A percentile compares a stretch with the other conserved stretches of the same genome.
Evolutionary conservation across 2,113 vertebrate species (phyloP).

Genomic region (Erythrolamprus reginae): DNA sequence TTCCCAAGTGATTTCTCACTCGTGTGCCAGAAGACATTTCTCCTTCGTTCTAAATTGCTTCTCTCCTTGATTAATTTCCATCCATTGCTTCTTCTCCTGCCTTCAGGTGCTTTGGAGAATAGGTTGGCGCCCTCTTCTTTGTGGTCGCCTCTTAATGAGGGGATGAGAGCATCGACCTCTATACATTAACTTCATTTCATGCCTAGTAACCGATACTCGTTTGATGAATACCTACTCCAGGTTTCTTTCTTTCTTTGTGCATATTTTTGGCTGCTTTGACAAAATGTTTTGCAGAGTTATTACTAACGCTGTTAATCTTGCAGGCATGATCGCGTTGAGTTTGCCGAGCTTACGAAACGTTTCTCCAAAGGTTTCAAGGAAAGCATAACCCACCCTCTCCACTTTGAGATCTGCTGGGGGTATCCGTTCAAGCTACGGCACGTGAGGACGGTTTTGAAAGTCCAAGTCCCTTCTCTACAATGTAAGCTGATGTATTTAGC

Average conservation of each 20-base stretch:
- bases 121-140: background rate
- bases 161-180: background rate
- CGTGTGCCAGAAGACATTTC: background rate
- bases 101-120: background rate
- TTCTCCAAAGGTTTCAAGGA: constrained; percentile 2
- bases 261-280: background rate
- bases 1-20: background rate
- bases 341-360: constrained; percentile 34
- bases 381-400: constrained; percentile 1
- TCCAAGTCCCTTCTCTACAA: constrained; percentile 26
- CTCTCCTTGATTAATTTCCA: background rate
- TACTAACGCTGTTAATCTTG: background rate
- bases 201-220: background rate
- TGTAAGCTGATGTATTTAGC: constrained; percentile 21
- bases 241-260: background rate
- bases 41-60: background rate
- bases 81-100: background rate
- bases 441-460: background rate
- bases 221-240: background rate
- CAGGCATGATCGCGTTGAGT: constrained; percentile 44
- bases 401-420: constrained; percentile 40
- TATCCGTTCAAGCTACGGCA: background rate
- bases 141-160: background rate
- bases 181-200: background rate
- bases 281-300: background rate